Base-by-base conservation (phyloP, 2,888 invertebrate genomes). In the Oxyteleia sp. region DNA sequence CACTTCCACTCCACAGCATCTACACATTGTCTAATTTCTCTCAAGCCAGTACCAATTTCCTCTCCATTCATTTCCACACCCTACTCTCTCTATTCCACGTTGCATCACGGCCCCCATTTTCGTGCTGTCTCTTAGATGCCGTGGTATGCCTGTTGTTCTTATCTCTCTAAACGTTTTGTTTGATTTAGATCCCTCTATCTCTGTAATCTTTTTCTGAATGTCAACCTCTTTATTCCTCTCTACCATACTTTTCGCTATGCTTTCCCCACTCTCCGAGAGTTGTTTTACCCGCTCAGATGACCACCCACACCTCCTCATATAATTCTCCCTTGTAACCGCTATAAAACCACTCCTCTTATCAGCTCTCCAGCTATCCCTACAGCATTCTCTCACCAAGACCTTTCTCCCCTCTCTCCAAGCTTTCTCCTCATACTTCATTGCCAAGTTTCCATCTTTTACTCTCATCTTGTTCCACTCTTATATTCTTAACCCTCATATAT, bases 221-320 rank as follows among this genome's bases (percentile, higher is more conserved):
- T 68, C n/a, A n/a, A 68, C 53, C n/a, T 68, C 68, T n/a, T 1
- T 26, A 53, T 68, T 53, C 29, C 68, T 53, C 7, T 26, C 23
- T 26, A 0, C 1, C 8, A 68, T 4, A 4, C 7, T 0, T 38
- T 23, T 15, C 8, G 10, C n/a, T 16, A 51, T 15, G 2, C 0
- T 18, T 4, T 5, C 1, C 11, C 51, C 64, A 15, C 1, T 26
- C 0, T 4, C 10, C 23, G 51, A 26, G 13, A 0, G n/a, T 4
- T 5, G 15, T 15, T 29, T 55, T 8, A 69, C 18, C 5, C 45
- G n/a, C 55, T 43, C 29, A 0, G 2, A 4, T 16, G 66, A 53
- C 53, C 66, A 68, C 0, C 41, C 66, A 29, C 53, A 53, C 7
- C 68, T 55, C 1, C 20, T 55, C 35, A 69, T 13, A 45, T 55